Evolutionary conservation across 2,797 vertebrate genomes (phyloP).

Genomic region (Peromyscus attwateri): DNA sequence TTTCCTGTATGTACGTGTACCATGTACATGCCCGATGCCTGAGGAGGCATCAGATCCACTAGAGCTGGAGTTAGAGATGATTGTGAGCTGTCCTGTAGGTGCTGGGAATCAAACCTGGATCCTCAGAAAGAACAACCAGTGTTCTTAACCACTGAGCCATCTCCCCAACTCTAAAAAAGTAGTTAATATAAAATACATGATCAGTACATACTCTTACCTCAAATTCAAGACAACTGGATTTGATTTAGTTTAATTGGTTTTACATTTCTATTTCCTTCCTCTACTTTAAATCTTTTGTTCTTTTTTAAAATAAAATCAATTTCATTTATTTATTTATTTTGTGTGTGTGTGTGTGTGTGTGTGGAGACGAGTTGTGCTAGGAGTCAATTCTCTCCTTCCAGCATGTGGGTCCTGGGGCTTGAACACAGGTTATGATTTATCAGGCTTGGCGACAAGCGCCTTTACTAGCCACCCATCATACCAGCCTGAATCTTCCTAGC

Average conservation of each 20-base stretch:
- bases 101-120: not conserved
- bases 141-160: not conserved
- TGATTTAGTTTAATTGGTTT: not conserved
- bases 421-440: not conserved
- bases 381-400: not conserved
- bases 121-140: not conserved
- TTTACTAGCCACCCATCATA: not conserved
- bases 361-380: not conserved
- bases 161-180: not conserved
- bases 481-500: not conserved
- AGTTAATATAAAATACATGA: slow-evolving; percentile 29
- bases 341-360: not conserved
- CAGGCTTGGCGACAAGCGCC: not conserved
- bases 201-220: not conserved
- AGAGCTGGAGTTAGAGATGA: not conserved
- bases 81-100: no score
- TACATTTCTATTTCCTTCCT: slow-evolving; percentile 1
- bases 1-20: not conserved
- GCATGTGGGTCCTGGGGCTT: not conserved
- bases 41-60: not conserved
- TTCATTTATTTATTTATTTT: not conserved
- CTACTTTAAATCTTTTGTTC: not conserved
- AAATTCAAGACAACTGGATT: slow-evolving; percentile 22
- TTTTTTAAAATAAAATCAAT: not conserved
- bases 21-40: not conserved